phyloP scores from a whole-genome alignment of 2,113 vertebrate species.

The Anhinga rufa region DNA sequence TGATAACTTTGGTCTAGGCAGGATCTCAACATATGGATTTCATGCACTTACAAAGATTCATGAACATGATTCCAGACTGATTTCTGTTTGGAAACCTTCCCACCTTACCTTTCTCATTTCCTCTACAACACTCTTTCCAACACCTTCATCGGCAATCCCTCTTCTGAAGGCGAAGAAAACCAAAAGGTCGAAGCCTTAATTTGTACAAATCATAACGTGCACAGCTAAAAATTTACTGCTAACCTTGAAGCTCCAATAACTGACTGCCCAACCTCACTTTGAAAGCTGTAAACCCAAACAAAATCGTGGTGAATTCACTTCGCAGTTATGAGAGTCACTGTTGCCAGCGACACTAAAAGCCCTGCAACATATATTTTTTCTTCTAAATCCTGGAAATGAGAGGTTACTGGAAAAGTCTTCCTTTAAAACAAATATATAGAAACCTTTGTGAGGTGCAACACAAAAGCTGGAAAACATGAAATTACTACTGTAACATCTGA shows the following conservation, averaged over 20 bases:
- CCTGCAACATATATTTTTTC: neutral
- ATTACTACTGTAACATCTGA: neutral
- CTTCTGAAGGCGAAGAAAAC: neutral
- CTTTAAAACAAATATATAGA: neutral
- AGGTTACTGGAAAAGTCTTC: neutral
- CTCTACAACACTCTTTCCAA: neutral
- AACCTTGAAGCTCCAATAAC: neutral
- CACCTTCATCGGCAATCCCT: neutral
- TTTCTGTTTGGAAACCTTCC: neutral
- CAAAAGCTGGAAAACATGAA: neutral
- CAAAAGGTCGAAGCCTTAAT: constrained; percentile 12
- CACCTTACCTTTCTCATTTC: neutral
- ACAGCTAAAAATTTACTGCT: neutral
- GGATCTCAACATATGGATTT: neutral
- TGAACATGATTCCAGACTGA: neutral
- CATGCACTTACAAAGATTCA: neutral
- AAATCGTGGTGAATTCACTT: neutral
- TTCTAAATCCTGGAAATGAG: neutral
- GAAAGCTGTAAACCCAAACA: neutral
- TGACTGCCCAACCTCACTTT: neutral
- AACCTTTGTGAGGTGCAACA: neutral
- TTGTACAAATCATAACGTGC: neutral
- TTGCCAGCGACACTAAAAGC: neutral
- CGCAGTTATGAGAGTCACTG: neutral
- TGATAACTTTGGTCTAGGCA: neutral